Evolutionary conservation across 2,797 vertebrate genomes (phyloP).

Genomic region (Micrastur ruficollis): DNA sequence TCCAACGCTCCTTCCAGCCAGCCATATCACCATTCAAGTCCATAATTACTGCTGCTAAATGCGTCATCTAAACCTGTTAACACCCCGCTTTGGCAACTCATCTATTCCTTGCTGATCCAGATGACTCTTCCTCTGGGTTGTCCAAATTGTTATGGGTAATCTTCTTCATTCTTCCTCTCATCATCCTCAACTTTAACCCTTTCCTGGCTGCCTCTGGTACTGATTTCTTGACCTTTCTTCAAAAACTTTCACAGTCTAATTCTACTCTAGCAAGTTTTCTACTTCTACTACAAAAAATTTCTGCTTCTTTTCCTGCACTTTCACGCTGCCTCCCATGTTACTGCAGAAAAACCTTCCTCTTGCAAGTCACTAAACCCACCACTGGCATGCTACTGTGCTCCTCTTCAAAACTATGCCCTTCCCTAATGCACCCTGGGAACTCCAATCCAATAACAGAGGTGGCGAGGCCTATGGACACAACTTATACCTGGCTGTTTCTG

Average conservation of each 20-base stretch:
- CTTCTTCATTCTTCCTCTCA: neutral
- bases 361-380: neutral
- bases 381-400: neutral
- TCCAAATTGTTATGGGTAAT: neutral
- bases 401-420: neutral
- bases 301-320: neutral
- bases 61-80: neutral
- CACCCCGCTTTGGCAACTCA: neutral
- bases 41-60: neutral
- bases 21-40: neutral
- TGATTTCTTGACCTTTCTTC: neutral
- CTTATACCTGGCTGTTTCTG: neutral
- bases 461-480: neutral
- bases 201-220: neutral
- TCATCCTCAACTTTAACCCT: neutral
- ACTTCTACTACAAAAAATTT: neutral
- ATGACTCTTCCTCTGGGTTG: neutral
- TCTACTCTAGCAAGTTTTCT: neutral
- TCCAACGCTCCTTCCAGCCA: neutral
- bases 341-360: neutral
- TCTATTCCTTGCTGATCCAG: neutral
- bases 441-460: neutral
- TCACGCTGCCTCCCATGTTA: neutral
- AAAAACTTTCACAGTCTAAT: neutral
- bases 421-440: accelerated